Conservation (phyloP, 2,797 vertebrate genomes). For the Saguinus oedipus region DNA sequence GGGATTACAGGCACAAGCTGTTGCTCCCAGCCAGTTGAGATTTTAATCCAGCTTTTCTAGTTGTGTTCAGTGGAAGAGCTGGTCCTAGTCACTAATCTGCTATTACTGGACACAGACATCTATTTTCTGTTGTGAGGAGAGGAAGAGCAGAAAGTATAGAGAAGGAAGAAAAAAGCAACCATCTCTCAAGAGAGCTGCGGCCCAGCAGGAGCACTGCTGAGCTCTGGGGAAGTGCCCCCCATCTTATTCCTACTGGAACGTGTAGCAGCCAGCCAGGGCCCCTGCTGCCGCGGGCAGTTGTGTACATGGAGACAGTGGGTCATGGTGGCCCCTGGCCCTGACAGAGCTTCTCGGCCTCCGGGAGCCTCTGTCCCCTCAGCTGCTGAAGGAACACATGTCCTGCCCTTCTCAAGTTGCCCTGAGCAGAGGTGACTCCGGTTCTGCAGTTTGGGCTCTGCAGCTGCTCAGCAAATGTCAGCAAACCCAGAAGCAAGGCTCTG, state of each 20-base stretch:
- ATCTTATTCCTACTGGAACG: background rate
- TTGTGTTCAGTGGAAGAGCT: fast-evolving
- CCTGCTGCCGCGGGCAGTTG: fast-evolving
- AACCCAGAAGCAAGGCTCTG: background rate
- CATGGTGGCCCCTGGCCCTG: fast-evolving
- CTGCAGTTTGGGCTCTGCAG: fast-evolving
- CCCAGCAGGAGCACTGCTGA: fast-evolving
- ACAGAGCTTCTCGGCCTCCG: background rate
- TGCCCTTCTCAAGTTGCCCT: background rate
- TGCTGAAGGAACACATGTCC: background rate
- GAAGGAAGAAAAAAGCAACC: fast-evolving
- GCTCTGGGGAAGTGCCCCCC: fast-evolving
- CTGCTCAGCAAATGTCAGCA: fast-evolving
- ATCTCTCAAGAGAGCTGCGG: fast-evolving
- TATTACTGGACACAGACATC: fast-evolving
- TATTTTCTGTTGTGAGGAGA: background rate
- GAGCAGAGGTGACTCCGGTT: fast-evolving
- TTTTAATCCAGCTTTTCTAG: background rate
- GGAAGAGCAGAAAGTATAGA: fast-evolving
- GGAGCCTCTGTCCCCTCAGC: background rate
- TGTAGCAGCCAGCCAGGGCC: fast-evolving
- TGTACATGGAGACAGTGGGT: fast-evolving
- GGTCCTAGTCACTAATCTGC: fast-evolving
- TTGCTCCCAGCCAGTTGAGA: background rate
- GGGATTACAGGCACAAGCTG: background rate